phyloP scores from a whole-genome alignment of 2,888 invertebrate species.

The Drosophila recens region DNA sequence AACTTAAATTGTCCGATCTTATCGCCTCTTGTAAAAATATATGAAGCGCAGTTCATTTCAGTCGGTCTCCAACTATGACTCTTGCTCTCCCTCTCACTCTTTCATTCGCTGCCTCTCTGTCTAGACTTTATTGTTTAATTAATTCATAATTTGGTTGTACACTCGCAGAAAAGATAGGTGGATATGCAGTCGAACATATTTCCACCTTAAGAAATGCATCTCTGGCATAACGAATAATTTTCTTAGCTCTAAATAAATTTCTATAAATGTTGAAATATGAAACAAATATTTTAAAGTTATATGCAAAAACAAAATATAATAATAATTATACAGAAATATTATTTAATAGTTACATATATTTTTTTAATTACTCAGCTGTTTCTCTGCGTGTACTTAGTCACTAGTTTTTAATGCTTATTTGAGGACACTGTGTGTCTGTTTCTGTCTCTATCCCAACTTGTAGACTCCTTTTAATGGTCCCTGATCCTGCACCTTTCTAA shows the following conservation, averaged over 20 bases:
- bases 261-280: too few species aligned
- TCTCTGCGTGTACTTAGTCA: constrained; percentile 17
- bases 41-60: constrained; percentile 52
- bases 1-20: constrained; percentile 39
- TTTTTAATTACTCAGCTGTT: not conserved
- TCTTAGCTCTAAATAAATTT: too few species aligned
- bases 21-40: constrained; percentile 59
- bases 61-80: constrained; percentile 3
- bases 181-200: too few species aligned
- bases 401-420: not conserved
- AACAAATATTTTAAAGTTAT: too few species aligned
- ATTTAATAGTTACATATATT: too few species aligned
- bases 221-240: too few species aligned
- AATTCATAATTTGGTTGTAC: constrained; percentile 66
- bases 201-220: too few species aligned
- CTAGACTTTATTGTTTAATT: constrained; percentile 65
- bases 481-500: constrained; percentile 61
- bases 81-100: constrained; percentile 9
- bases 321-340: too few species aligned
- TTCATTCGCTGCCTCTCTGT: not conserved
- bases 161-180: constrained; percentile 9
- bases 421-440: not conserved
- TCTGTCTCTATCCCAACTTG: constrained; percentile 3
- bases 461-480: constrained; percentile 34
- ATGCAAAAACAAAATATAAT: too few species aligned